These are phyloP conservation scores for Watsonalla binaria DNA, from an alignment of 2,888 invertebrate species.

Conservation along the genomic window DNA sequence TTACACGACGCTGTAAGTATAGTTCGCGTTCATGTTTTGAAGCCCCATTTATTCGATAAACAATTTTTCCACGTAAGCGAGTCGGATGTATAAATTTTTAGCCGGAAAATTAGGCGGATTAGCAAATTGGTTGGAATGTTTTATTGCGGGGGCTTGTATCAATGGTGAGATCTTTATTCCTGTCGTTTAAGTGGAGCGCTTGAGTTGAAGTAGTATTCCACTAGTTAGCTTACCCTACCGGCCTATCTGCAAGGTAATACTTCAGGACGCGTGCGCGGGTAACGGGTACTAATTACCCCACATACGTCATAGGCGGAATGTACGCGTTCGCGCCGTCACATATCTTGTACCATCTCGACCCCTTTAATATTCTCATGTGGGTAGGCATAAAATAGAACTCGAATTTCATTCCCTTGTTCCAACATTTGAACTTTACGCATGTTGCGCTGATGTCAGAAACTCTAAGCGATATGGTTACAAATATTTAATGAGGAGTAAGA, in stretches of 20 bases:
- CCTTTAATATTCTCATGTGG: constrained; percentile 45
- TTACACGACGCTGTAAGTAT: constrained; percentile 22
- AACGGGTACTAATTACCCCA: constrained; percentile 51
- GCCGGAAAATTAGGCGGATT: neutral
- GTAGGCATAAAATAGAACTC: constrained; percentile 57
- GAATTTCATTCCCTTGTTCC: constrained; percentile 54
- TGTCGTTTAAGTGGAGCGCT: constrained; percentile 2
- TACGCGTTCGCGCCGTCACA: constrained; percentile 35
- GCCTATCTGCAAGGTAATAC: constrained; percentile 15
- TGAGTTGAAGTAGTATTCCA: constrained; percentile 8
- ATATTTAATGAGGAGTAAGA: neutral
- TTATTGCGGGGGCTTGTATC: neutral
- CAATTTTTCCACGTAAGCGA: neutral
- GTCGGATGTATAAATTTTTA: neutral
- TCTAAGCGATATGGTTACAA: constrained; percentile 12
- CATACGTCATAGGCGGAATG: constrained; percentile 53
- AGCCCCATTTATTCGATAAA: constrained; percentile 17
- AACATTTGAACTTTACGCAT: constrained; percentile 55
- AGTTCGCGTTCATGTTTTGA: constrained; percentile 22
- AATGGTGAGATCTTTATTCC: neutral
- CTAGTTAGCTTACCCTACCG: constrained; percentile 31
- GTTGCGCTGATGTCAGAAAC: constrained; percentile 30
- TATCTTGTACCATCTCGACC: constrained; percentile 25
- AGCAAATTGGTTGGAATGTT: neutral
- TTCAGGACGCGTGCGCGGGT: constrained; percentile 23